Evolutionary conservation across 2,888 invertebrate genomes (phyloP).

Genomic region (Lasius fuliginosus): DNA sequence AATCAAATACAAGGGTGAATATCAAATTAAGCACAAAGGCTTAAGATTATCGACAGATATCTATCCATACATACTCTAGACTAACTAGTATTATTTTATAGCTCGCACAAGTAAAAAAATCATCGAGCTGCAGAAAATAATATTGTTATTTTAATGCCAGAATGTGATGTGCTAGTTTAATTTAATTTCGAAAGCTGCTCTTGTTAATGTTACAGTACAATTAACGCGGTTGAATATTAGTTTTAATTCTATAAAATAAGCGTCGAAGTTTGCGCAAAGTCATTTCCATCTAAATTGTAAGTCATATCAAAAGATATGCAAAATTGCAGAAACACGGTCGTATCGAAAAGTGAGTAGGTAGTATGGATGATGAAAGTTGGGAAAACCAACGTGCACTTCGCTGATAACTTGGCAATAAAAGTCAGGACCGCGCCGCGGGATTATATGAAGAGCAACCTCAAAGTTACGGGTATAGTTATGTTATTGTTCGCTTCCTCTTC

Average conservation of each 20-base stretch:
- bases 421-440: slow-evolving; percentile 18
- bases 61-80: background rate
- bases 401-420: slow-evolving; percentile 44
- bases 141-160: background rate
- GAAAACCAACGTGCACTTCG: slow-evolving; percentile 14
- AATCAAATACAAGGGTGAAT: slow-evolving; percentile 7
- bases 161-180: background rate
- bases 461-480: slow-evolving; percentile 33
- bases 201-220: background rate
- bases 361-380: slow-evolving; percentile 34
- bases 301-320: background rate
- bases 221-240: background rate
- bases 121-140: background rate
- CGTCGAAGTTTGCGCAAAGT: background rate
- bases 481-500: slow-evolving; percentile 29
- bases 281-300: slow-evolving; percentile 4
- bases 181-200: background rate
- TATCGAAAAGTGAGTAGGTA: slow-evolving; percentile 33
- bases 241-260: slow-evolving; percentile 5
- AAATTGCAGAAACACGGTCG: slow-evolving; percentile 51
- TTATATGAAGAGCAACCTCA: slow-evolving; percentile 8
- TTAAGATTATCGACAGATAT: background rate
- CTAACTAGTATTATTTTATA: slow-evolving; percentile 10
- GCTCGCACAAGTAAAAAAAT: background rate
- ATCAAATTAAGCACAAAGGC: background rate